Evolutionary conservation across 1,140 invertebrate species (phyloP).

Genomic region (Sweltsa coloradensis): DNA sequence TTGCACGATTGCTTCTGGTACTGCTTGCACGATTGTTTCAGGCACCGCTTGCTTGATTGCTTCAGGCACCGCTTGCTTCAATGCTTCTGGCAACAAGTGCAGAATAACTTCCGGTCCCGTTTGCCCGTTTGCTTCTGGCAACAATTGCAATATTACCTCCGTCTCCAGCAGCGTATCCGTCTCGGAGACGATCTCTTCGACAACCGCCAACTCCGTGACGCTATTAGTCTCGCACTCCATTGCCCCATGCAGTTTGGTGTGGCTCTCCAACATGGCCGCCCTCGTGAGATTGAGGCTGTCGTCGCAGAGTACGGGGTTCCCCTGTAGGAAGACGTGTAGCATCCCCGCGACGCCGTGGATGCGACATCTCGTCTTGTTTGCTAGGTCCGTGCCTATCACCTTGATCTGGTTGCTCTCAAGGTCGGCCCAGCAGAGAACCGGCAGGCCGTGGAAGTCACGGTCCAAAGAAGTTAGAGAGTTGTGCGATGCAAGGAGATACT

Average conservation of each 20-base stretch:
- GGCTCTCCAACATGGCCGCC: background rate
- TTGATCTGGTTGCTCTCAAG: conserved; percentile 61
- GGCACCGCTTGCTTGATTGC: no score
- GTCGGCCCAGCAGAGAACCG: conserved; percentile 61
- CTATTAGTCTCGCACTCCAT: background rate
- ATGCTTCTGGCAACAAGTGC: no score
- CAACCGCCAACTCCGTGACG: no score
- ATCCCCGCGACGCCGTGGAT: conserved; percentile 60
- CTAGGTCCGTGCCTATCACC: conserved; percentile 53
- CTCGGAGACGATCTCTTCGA: no score
- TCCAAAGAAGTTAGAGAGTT: conserved; percentile 56
- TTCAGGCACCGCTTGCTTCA: no score
- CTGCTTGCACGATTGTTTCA: no score
- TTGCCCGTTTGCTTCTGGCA: no score
- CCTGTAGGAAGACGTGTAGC: conserved; percentile 64
- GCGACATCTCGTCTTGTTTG: conserved; percentile 61
- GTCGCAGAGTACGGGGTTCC: conserved; percentile 3
- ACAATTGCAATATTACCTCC: no score
- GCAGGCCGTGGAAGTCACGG: conserved; percentile 65
- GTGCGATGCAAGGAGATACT: conserved; percentile 58
- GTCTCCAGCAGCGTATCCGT: no score
- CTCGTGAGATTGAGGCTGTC: background rate
- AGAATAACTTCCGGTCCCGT: no score
- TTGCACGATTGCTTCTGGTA: no score
- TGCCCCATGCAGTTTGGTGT: conserved; percentile 4